Conservation (phyloP, 2,113 vertebrate species). For the Sinocyclocheilus anophthalmus region DNA sequence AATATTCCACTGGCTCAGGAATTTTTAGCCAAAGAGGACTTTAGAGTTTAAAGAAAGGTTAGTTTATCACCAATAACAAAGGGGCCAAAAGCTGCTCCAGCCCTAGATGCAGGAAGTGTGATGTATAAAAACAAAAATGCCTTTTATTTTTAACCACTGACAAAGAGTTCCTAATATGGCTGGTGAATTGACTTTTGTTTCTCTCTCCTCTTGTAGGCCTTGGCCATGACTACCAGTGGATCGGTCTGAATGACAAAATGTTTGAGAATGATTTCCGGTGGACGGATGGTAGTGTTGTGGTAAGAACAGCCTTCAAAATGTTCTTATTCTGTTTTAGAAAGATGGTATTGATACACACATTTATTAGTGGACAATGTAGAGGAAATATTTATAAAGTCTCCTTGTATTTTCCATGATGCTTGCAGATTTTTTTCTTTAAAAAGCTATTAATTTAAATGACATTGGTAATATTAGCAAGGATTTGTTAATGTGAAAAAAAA, state of each 20-base stretch:
- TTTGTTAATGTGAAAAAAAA: not conserved
- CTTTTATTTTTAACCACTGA: slow-evolving; percentile 52
- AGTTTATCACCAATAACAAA: not conserved
- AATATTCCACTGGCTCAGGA: not conserved
- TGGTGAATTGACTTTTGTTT: slow-evolving; percentile 62
- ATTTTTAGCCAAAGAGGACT: not conserved
- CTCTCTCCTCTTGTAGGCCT: slow-evolving; percentile 77
- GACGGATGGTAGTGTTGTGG: slow-evolving; percentile 90
- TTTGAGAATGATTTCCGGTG: slow-evolving; percentile 97
- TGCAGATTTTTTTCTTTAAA: not conserved
- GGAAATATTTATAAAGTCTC: not conserved
- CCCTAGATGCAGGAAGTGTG: slow-evolving; percentile 58
- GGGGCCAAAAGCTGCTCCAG: not conserved
- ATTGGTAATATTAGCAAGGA: not conserved
- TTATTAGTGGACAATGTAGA: not conserved
- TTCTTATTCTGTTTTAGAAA: slow-evolving; percentile 29
- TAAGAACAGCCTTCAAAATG: slow-evolving; percentile 72
- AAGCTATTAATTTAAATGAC: not conserved
- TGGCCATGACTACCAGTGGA: slow-evolving; percentile 98
- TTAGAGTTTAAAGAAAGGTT: not conserved
- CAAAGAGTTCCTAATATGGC: slow-evolving; percentile 51
- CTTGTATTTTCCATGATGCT: not conserved
- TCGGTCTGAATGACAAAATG: slow-evolving; percentile 98
- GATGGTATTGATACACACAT: not conserved
- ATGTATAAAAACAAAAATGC: slow-evolving; percentile 54